A percentile compares a stretch with the other conserved stretches of the same genome.
These are phyloP conservation scores for Dromiciops gliroides DNA, from an alignment of 2,113 vertebrate species.

Conservation along the genomic window DNA sequence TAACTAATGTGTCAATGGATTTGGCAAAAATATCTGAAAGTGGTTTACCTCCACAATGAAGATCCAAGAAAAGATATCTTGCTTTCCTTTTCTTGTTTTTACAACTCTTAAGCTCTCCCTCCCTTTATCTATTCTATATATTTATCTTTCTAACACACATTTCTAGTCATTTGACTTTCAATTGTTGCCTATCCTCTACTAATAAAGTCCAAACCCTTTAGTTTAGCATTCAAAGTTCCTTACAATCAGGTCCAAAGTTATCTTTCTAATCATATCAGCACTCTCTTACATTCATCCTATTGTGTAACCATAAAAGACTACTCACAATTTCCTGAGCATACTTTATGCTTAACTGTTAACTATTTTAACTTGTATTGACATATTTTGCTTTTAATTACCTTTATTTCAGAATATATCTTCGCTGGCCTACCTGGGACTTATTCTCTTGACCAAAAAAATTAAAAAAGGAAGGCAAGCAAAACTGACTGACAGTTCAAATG, in stretches of 20 bases:
- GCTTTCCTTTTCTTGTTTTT: not conserved
- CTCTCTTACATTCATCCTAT: not conserved
- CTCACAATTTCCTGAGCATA: not conserved
- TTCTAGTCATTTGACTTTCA: not conserved
- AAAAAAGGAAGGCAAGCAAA: not conserved
- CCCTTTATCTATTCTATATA: not conserved
- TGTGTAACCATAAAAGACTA: not conserved
- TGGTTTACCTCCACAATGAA: not conserved
- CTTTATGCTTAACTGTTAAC: not conserved
- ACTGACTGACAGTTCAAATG: not conserved
- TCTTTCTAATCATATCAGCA: not conserved
- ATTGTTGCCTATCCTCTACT: not conserved
- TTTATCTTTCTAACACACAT: constrained; percentile 18
- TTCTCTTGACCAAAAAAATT: not conserved
- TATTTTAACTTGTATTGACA: not conserved
- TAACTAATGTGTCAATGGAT: not conserved
- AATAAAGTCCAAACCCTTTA: constrained; percentile 13
- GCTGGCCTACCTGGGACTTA: not conserved
- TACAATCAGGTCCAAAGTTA: not conserved
- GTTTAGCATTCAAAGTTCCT: constrained; percentile 1
- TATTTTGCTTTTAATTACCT: not conserved
- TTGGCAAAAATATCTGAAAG: not conserved
- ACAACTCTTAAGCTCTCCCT: constrained; percentile 13
- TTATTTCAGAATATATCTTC: not conserved
- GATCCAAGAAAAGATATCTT: not conserved